These are phyloP conservation scores for Nebria salina DNA, from an alignment of 2,888 invertebrate species.

Conservation along the genomic window DNA sequence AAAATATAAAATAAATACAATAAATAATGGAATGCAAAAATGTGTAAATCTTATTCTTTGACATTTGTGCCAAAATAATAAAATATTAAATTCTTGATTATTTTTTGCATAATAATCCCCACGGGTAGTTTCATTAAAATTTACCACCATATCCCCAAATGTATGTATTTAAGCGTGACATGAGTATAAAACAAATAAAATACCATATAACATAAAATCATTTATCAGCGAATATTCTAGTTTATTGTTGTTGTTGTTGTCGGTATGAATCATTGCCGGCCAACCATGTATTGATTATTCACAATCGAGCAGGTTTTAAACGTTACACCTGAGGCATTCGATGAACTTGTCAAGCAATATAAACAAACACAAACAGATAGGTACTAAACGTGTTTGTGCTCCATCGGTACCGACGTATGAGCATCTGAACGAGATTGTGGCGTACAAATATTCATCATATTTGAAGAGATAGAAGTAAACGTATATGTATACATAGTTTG, in stretches of 20 bases:
- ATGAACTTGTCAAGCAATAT: neutral
- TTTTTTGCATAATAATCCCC: no score
- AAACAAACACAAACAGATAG: neutral
- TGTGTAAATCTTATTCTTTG: no score
- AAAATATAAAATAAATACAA: no score
- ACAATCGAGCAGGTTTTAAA: slow-evolving; percentile 29
- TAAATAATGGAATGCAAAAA: no score
- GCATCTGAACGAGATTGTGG: neutral
- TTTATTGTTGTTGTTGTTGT: neutral
- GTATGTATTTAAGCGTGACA: no score
- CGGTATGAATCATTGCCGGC: slow-evolving; percentile 20
- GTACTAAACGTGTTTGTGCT: neutral
- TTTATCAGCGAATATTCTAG: slow-evolving; percentile 22
- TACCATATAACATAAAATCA: slow-evolving; percentile 11
- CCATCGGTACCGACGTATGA: neutral
- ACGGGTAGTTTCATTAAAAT: no score
- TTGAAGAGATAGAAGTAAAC: neutral
- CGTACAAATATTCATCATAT: slow-evolving; percentile 25
- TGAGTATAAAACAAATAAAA: no score
- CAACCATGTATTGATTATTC: slow-evolving; percentile 30
- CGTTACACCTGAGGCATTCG: slow-evolving; percentile 34
- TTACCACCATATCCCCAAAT: no score
- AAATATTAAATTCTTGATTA: no score
- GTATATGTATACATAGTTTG: neutral
- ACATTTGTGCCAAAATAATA: no score